A percentile compares a stretch with the other conserved stretches of the same genome.
Conservation (phyloP, 2,113 vertebrate genomes). For the Rattus rattus region DNA sequence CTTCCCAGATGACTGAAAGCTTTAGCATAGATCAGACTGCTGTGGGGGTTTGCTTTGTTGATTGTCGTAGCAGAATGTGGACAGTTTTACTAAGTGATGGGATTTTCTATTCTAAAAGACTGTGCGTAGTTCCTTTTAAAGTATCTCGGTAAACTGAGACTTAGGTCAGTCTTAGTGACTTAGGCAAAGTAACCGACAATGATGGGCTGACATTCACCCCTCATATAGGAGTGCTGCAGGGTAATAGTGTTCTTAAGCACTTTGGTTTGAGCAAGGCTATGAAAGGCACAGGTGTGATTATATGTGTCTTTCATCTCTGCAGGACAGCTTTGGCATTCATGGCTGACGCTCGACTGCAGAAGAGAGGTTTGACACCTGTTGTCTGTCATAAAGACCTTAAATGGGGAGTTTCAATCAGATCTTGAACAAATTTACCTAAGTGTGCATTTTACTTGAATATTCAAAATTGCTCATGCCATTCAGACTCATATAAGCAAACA, state of each 20-base stretch:
- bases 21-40: not conserved
- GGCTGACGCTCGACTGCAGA: not conserved
- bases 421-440: not conserved
- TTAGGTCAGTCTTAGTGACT: not conserved
- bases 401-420: not conserved
- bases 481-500: not conserved
- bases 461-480: not conserved
- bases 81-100: not conserved
- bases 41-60: not conserved
- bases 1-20: slow-evolving; percentile 1
- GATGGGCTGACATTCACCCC: not conserved
- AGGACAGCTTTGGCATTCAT: not conserved
- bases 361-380: not conserved
- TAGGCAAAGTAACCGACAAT: not conserved
- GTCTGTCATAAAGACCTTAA: not conserved
- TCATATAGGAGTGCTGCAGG: not conserved
- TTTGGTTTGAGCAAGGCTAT: not conserved
- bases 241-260: not conserved
- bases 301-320: not conserved
- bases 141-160: not conserved
- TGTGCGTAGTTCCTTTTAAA: not conserved
- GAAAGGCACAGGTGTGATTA: not conserved
- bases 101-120: not conserved
- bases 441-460: not conserved
- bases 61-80: not conserved